These are phyloP conservation scores for Vanessa tameamea DNA, from an alignment of 1,140 invertebrate species.

Conservation along the genomic window DNA sequence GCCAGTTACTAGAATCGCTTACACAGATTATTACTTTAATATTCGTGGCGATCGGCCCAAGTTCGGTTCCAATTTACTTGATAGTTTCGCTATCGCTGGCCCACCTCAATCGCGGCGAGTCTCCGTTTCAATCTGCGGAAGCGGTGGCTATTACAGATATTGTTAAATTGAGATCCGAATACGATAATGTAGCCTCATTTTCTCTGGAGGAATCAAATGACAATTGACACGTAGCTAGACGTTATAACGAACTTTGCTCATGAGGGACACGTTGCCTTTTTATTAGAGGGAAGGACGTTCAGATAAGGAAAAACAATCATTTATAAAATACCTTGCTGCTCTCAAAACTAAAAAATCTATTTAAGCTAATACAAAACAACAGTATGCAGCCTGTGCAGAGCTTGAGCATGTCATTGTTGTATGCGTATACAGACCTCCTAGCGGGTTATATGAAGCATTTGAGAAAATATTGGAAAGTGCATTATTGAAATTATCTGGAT, in stretches of 20 bases:
- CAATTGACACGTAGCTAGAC: constrained; percentile 34
- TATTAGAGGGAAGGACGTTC: neutral
- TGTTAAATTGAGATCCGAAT: constrained; percentile 51
- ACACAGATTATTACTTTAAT: constrained; percentile 14
- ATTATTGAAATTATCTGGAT: too few relatives aligned
- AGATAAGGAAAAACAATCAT: neutral
- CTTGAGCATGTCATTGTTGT: too few relatives aligned
- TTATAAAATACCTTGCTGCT: neutral
- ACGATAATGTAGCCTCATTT: constrained; percentile 49
- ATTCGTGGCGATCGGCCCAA: constrained; percentile 19
- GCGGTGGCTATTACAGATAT: constrained; percentile 42
- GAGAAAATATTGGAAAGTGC: too few relatives aligned
- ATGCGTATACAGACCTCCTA: too few relatives aligned
- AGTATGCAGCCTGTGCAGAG: too few relatives aligned
- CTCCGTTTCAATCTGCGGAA: constrained; percentile 42
- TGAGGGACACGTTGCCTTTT: constrained; percentile 11
- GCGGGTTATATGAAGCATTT: too few relatives aligned
- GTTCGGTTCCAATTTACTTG: constrained; percentile 44
- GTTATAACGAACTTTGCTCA: neutral
- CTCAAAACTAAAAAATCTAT: neutral
- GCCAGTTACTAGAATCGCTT: constrained; percentile 18
- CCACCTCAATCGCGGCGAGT: constrained; percentile 42
- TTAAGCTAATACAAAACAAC: too few relatives aligned
- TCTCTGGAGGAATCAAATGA: constrained; percentile 22
- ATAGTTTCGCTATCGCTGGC: constrained; percentile 41